A percentile compares a stretch with the other conserved stretches of the same genome.
Evolutionary conservation across 1,140 invertebrate genomes (phyloP).

Genomic region (Xylocopa sonorina): DNA sequence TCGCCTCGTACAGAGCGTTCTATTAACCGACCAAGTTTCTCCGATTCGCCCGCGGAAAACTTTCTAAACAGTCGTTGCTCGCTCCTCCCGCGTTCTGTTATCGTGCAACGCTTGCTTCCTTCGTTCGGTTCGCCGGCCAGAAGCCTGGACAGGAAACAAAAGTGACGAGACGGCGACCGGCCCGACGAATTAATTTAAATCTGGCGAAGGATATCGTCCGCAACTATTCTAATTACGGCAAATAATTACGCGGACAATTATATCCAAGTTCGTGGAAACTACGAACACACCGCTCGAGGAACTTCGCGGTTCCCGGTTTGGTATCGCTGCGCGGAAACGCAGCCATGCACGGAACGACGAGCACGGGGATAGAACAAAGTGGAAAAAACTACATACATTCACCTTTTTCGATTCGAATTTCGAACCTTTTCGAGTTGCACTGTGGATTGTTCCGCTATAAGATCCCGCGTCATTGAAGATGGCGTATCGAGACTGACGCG

Average conservation of each 20-base stretch:
- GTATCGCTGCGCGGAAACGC: not conserved
- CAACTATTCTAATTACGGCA: not conserved
- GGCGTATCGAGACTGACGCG: no score
- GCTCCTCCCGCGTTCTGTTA: not conserved
- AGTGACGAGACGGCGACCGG: not conserved
- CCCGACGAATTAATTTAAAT: not conserved
- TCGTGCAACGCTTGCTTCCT: not conserved
- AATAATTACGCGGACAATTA: conserved; percentile 16
- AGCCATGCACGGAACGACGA: not conserved
- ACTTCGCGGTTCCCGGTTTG: not conserved
- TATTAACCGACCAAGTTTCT: not conserved
- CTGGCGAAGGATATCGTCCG: not conserved
- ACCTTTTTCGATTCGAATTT: no score
- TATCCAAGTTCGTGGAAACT: not conserved
- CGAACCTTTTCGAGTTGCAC: no score
- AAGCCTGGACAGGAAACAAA: no score
- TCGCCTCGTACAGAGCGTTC: not conserved
- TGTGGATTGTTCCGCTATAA: no score
- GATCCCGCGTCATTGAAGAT: no score
- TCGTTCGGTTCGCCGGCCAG: not conserved
- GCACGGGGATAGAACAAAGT: conserved; percentile 34
- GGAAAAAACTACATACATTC: not conserved
- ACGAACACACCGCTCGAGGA: not conserved
- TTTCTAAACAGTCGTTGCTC: not conserved
- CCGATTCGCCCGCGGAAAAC: not conserved